These are phyloP conservation scores for Arrhopalites spinosus DNA, from an alignment of 2,888 invertebrate species.

Conservation along the genomic window DNA sequence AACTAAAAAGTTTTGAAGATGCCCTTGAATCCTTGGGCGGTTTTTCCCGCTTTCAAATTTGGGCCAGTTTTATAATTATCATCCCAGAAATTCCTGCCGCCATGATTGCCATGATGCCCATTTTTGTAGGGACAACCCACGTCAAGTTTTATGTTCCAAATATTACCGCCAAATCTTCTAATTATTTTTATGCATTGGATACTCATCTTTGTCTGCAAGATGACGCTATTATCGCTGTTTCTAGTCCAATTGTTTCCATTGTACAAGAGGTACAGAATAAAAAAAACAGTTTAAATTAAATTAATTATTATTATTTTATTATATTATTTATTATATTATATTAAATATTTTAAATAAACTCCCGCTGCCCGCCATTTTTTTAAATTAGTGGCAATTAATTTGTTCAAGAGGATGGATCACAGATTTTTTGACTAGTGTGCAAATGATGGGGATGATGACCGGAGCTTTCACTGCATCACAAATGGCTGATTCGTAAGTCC, in stretches of 20 bases:
- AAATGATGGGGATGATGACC: constrained; percentile 49
- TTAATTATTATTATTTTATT: no score
- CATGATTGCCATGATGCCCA: constrained; percentile 36
- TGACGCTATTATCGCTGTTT: not conserved
- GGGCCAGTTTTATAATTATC: constrained; percentile 30
- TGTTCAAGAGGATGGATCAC: constrained; percentile 44
- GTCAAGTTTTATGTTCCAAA: constrained; percentile 36
- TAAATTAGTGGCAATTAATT: constrained; percentile 42
- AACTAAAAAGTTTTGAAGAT: no score
- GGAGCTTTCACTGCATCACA: constrained; percentile 44
- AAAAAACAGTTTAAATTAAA: constrained; percentile 14
- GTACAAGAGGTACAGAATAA: constrained; percentile 51
- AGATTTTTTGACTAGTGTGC: constrained; percentile 44
- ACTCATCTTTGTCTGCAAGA: not conserved
- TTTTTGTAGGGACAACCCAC: constrained; percentile 34
- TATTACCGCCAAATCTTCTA: not conserved
- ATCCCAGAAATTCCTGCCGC: constrained; percentile 42
- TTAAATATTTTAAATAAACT: not conserved
- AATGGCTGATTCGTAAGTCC: constrained; percentile 46
- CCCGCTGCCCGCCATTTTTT: no score
- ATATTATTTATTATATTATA: no score
- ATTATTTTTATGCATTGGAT: not conserved
- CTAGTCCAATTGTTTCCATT: constrained; percentile 34
- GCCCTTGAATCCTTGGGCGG: constrained; percentile 26
- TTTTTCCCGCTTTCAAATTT: constrained; percentile 41